Percentiles rank a stretch among this genome's conserved stretches.
These are phyloP conservation scores for Hartigia nigra DNA, from an alignment of 2,888 invertebrate genomes.

Conservation along the genomic window DNA sequence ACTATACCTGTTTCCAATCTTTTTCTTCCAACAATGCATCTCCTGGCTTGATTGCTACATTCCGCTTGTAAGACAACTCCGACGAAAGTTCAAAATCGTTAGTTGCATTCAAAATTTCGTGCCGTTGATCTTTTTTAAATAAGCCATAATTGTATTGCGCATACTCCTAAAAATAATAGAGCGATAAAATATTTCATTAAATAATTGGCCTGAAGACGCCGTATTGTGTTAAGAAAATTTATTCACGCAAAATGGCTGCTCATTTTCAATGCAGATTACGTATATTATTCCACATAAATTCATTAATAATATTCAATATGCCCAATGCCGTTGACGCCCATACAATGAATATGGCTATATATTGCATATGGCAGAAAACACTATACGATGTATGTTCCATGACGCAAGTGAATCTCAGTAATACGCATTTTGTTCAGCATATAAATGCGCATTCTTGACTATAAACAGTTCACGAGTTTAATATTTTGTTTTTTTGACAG, in stretches of 20 bases:
- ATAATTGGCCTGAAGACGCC: neutral
- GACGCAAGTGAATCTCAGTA: neutral
- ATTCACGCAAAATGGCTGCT: neutral
- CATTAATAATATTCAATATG: neutral
- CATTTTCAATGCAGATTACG: neutral
- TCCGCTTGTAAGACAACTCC: conserved; percentile 40
- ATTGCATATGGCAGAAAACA: neutral
- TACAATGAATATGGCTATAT: neutral
- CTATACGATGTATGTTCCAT: neutral
- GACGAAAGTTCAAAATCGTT: conserved; percentile 21
- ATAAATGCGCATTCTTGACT: neutral
- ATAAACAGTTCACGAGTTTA: too few species aligned
- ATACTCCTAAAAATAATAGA: conserved; percentile 36
- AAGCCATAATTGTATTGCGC: conserved; percentile 36
- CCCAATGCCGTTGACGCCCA: neutral
- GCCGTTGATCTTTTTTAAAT: conserved; percentile 39
- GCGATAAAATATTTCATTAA: neutral
- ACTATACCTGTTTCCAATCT: conserved; percentile 43
- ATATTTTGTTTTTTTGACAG: too few species aligned
- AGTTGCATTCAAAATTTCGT: conserved; percentile 25
- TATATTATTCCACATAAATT: neutral
- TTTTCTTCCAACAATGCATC: conserved; percentile 44
- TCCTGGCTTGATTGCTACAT: conserved; percentile 47
- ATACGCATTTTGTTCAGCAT: neutral
- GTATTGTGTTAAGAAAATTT: neutral